Evolutionary conservation across 2,888 invertebrate species (phyloP), one percentile per base, ranked within the genome.

Genomic region (Clistopyga incitator): DNA sequence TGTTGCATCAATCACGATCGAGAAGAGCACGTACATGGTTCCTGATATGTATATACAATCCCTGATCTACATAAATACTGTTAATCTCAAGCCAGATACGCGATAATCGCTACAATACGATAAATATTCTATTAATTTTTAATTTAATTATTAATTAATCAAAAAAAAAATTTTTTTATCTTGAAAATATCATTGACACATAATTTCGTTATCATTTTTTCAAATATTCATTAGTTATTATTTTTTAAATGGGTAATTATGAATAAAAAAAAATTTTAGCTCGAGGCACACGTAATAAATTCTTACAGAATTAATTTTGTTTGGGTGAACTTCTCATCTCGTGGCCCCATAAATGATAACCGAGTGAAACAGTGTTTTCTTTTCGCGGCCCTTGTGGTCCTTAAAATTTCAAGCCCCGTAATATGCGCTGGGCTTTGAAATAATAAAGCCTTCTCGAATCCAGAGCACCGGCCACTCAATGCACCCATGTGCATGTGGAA

Each of bases 401-500:
- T 42, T 38, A 20, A 18, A 42, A 38, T 20, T 38, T 42, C 64
- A 8, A 29, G 18, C n/a, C n/a, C n/a, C n/a, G 2, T 0, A 59
- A 34, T 3, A 34, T 34, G n/a, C n/a, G n/a, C n/a, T 4, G 29
- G 29, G 29, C 3, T 29, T 29, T 29, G 29, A 29, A 29, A 29
- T 29, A 2, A 29, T 29, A 29, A 29, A 34, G 34, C 15, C 18
- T 34, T 61, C 34, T n/a, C 18, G 42, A 18, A 42, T 13, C 10
- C 18, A 10, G 18, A 20, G 8, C 11, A 64, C 18, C 10, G 2
- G 2, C 18, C 3, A 8, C 13, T 15, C 8, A 8, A 52, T 75
- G 61, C 75, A 68, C 29, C 15, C 42, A 68, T 75, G 56, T 23
- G 47, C 29, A 75, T 61, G 52, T 68, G 15, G 45, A 80, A 80